Percentiles rank a stretch among this genome's conserved stretches.
These are phyloP conservation scores for Aurelia sp. DNA, from an alignment of 30 jellyfish, hydroid and myxozoan species.

Conservation along the genomic window DNA sequence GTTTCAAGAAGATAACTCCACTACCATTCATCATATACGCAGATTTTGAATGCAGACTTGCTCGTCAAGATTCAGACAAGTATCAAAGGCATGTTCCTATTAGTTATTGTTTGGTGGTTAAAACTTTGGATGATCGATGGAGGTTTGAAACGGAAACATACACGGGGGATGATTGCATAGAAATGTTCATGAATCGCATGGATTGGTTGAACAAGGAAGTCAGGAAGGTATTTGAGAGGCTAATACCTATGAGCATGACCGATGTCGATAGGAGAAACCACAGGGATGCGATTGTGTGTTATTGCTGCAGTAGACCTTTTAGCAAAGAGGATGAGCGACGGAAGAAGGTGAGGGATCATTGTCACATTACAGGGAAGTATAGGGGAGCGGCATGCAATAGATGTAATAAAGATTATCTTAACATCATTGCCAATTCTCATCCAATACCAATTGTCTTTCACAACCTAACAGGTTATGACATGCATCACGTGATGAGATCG, in stretches of 20 bases:
- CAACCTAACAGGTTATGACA: constrained; percentile 37
- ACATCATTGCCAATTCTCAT: too few species aligned
- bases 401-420: too few species aligned
- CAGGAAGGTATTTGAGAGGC: background rate
- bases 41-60: background rate
- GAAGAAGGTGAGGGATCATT: constrained; percentile 22
- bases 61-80: background rate
- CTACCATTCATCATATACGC: constrained; percentile 9
- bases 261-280: background rate
- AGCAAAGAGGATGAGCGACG: background rate
- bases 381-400: constrained; percentile 5
- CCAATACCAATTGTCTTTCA: constrained; percentile 34
- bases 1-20: background rate
- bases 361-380: constrained; percentile 25
- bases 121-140: background rate
- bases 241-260: background rate
- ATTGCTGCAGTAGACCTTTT: background rate
- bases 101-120: background rate
- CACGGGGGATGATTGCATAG: background rate
- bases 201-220: background rate
- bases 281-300: background rate
- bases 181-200: background rate
- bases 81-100: background rate
- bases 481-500: constrained; percentile 13
- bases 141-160: background rate